Evolutionary conservation across 2,888 invertebrate species (phyloP).

Genomic region (Lasioglossum villosulum): DNA sequence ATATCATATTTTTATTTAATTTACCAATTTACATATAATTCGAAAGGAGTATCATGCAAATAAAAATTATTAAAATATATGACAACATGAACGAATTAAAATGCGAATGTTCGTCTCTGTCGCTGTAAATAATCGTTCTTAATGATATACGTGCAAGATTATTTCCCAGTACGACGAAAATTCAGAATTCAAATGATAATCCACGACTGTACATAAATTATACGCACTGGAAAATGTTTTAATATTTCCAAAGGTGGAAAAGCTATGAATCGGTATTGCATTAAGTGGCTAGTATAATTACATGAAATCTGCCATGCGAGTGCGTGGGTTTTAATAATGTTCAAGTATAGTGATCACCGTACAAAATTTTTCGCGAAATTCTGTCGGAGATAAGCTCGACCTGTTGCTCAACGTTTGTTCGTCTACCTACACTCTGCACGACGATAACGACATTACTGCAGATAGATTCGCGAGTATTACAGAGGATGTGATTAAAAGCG

Average conservation of each 20-base stretch:
- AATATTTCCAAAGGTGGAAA: background rate
- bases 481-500: background rate
- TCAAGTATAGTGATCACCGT: background rate
- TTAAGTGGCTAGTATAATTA: background rate
- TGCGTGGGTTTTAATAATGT: background rate
- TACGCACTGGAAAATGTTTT: background rate
- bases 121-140: too few relatives aligned
- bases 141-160: background rate
- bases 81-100: too few relatives aligned
- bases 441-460: background rate
- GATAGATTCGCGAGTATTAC: background rate
- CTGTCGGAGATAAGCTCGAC: slow-evolving; percentile 6
- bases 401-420: background rate
- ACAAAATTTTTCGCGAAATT: slow-evolving; percentile 2
- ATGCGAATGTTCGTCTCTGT: too few relatives aligned
- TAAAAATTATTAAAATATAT: too few relatives aligned
- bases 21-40: too few relatives aligned
- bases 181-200: background rate
- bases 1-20: too few relatives aligned
- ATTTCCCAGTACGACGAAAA: too few relatives aligned
- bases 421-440: background rate
- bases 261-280: background rate
- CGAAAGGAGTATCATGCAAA: too few relatives aligned
- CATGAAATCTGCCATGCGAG: background rate
- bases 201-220: background rate